Evolutionary conservation across 2,113 vertebrate genomes (phyloP).

Genomic region (Phoxinus phoxinus): DNA sequence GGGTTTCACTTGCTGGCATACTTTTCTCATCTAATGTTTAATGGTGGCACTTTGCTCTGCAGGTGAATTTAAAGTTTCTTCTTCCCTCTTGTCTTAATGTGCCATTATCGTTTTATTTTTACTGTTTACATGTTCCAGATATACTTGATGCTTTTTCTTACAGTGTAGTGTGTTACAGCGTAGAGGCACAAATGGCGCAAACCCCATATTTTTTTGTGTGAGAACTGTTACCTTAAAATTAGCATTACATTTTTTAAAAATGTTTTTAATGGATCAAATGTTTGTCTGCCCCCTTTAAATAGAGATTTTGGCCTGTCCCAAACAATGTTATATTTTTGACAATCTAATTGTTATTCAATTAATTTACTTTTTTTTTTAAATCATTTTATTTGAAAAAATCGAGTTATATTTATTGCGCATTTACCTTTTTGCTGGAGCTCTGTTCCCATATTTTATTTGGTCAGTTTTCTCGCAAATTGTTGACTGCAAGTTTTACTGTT

Average conservation of each 20-base stretch:
- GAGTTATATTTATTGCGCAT: not conserved
- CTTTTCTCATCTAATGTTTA: slow-evolving; percentile 12
- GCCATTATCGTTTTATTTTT: not conserved
- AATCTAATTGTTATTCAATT: not conserved
- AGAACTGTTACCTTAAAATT: not conserved
- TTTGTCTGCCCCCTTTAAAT: not conserved
- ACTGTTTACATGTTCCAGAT: not conserved
- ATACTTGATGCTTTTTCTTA: slow-evolving; percentile 12
- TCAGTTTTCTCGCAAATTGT: not conserved
- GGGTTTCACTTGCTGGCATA: slow-evolving; percentile 5
- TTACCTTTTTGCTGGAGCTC: not conserved
- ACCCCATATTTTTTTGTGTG: not conserved
- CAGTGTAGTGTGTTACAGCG: not conserved
- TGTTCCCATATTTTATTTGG: not conserved
- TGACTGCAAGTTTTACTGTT: not conserved
- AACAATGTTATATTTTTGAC: not conserved
- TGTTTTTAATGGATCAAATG: not conserved
- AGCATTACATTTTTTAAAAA: not conserved
- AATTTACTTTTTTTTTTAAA: not conserved
- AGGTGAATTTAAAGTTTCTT: slow-evolving; percentile 22
- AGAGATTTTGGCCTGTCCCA: not conserved
- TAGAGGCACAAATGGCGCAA: too few species aligned
- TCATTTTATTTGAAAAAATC: not conserved
- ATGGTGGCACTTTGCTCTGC: not conserved
- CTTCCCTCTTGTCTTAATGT: not conserved